Conservation (phyloP, 2,797 vertebrate species). For the Lagodon rhomboides region DNA sequence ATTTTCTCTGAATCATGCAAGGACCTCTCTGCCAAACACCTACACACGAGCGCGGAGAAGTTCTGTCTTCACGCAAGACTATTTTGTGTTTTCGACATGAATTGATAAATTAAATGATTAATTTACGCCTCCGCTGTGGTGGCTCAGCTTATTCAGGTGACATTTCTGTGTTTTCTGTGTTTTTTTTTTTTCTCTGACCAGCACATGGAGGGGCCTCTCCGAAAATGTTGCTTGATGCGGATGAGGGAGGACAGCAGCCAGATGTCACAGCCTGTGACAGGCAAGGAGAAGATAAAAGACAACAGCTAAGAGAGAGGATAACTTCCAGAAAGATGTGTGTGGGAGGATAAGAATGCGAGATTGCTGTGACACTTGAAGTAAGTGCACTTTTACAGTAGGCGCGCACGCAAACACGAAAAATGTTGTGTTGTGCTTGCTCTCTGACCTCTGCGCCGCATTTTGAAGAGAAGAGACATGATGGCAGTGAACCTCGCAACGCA, state of each 20-base stretch:
- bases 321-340: conserved; percentile 68
- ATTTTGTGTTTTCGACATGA: conserved; percentile 70
- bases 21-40: conserved; percentile 77
- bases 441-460: conserved; percentile 27
- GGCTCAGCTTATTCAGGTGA: conserved; percentile 58
- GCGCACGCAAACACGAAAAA: background rate
- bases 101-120: conserved; percentile 77
- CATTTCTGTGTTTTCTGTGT: conserved; percentile 48
- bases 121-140: conserved; percentile 64
- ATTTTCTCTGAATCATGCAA: conserved; percentile 78
- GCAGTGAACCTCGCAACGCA: background rate
- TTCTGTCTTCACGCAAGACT: conserved; percentile 69
- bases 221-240: conserved; percentile 49
- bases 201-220: conserved; percentile 20
- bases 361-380: conserved; percentile 55
- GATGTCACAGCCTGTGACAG: conserved; percentile 67
- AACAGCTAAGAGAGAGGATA: conserved; percentile 50
- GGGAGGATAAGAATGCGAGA: conserved; percentile 65
- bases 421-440: conserved; percentile 24
- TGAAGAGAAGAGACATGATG: conserved; percentile 6
- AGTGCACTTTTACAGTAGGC: conserved; percentile 50
- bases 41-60: conserved; percentile 73
- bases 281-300: conserved; percentile 59
- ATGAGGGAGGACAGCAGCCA: conserved; percentile 63
- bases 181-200: conserved; percentile 25